Percentiles rank a stretch among this genome's conserved stretches.
Conservation (phyloP, 2,888 invertebrate species). For the Lithophane ornitopus region DNA sequence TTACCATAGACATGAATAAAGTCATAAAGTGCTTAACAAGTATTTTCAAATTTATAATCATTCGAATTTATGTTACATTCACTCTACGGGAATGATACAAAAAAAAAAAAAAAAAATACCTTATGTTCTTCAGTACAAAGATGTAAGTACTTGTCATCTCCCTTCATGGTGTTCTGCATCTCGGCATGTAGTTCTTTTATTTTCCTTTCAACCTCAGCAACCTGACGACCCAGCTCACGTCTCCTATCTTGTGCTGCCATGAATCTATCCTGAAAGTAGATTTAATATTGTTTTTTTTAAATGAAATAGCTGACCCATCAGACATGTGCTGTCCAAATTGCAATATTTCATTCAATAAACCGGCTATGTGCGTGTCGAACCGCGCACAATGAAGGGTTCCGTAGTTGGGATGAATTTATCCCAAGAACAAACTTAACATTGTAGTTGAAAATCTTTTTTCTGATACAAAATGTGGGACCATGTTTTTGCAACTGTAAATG, state of each 20-base stretch:
- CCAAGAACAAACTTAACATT: no score
- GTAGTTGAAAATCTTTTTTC: no score
- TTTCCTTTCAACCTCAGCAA: conserved; percentile 91
- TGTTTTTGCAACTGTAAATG: no score
- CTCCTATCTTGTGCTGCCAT: conserved; percentile 92
- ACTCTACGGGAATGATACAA: neutral
- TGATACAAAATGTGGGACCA: no score
- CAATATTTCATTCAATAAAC: no score
- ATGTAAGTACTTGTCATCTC: conserved; percentile 94
- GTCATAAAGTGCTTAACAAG: neutral
- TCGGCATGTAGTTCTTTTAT: conserved; percentile 94
- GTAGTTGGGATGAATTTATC: no score
- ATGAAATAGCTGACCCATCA: no score
- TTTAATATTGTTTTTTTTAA: no score
- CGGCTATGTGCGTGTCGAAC: no score
- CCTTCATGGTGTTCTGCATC: conserved; percentile 94
- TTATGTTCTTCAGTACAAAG: conserved; percentile 93
- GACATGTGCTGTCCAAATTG: no score
- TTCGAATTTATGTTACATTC: neutral
- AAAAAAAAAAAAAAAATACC: conserved; percentile 72
- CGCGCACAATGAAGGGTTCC: no score
- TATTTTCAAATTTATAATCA: neutral
- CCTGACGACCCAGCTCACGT: conserved; percentile 91
- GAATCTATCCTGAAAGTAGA: conserved; percentile 90
- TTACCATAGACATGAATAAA: neutral